Percentiles rank a stretch among this genome's conserved stretches.
Evolutionary conservation across 2,113 vertebrate species (phyloP).

Genomic region (Patagioenas fasciata): DNA sequence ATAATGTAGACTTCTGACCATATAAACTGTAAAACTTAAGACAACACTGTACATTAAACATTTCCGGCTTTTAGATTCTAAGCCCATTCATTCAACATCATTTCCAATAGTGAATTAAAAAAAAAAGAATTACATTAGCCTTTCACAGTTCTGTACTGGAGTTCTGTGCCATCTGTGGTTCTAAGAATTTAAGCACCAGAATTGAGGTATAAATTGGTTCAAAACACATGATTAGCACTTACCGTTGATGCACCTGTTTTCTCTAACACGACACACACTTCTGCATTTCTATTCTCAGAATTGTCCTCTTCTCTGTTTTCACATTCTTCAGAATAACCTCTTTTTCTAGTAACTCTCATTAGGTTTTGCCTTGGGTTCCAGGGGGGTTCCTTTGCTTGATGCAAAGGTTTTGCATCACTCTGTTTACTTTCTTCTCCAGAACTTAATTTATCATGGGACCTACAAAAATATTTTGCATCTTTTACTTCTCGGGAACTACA

Average conservation of each 20-base stretch:
- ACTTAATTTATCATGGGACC: neutral
- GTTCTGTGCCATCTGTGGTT: neutral
- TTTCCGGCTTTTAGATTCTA: neutral
- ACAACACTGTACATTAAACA: neutral
- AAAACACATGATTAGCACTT: neutral
- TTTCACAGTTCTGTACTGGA: neutral
- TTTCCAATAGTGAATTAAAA: neutral
- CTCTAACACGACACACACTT: neutral
- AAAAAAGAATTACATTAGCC: neutral
- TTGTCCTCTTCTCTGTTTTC: neutral
- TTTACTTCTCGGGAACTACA: neutral
- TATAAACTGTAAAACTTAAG: neutral
- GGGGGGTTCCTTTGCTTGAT: neutral
- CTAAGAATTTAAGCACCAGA: neutral
- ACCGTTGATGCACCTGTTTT: neutral
- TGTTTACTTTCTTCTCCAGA: neutral
- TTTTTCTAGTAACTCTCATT: neutral
- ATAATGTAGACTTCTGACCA: neutral
- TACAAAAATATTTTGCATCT: slow-evolving; percentile 15
- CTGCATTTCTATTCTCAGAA: neutral
- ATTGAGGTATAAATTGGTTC: neutral
- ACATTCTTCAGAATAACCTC: neutral
- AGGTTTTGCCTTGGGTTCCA: neutral
- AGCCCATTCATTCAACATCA: neutral
- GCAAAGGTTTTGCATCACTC: neutral